Evolutionary conservation across 1,140 invertebrate species (phyloP).

Genomic region (Lepidostoma basale): DNA sequence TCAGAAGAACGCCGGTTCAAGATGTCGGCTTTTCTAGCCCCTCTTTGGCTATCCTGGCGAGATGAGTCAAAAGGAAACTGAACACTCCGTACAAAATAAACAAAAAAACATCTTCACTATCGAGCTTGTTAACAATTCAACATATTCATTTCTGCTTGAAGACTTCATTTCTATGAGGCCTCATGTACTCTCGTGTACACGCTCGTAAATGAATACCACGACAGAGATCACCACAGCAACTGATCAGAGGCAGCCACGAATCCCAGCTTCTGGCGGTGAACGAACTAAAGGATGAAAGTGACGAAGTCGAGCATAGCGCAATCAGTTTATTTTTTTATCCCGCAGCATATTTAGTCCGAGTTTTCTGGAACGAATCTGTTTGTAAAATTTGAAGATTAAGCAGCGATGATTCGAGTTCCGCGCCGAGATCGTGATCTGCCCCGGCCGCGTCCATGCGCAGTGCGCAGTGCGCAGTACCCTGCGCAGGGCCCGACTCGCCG

Average conservation of each 20-base stretch:
- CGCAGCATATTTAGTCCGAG: slow-evolving; percentile 6
- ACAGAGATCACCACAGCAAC: too few species aligned
- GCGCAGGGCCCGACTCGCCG: too few species aligned
- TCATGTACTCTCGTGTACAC: too few species aligned
- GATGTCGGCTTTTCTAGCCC: slow-evolving; percentile 26
- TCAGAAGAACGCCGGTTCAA: slow-evolving; percentile 40
- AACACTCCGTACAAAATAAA: neutral
- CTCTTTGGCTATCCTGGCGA: neutral
- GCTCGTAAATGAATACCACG: too few species aligned
- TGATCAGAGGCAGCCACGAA: neutral
- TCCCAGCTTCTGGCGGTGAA: neutral
- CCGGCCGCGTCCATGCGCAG: too few species aligned
- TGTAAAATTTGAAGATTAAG: slow-evolving; percentile 38
- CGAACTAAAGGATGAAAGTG: slow-evolving; percentile 13
- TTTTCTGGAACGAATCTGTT: slow-evolving; percentile 44
- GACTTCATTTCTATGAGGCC: too few species aligned
- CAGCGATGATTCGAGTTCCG: slow-evolving; percentile 27
- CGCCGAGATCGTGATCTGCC: slow-evolving; percentile 32
- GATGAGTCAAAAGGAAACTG: neutral
- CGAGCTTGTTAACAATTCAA: too few species aligned
- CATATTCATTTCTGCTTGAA: too few species aligned
- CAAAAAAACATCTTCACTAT: neutral
- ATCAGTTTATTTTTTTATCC: slow-evolving; percentile 15
- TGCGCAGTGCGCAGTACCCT: too few species aligned
- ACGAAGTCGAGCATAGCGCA: neutral